Base-by-base conservation (phyloP, 1,140 invertebrate species). In the Melanaphis sacchari region DNA sequence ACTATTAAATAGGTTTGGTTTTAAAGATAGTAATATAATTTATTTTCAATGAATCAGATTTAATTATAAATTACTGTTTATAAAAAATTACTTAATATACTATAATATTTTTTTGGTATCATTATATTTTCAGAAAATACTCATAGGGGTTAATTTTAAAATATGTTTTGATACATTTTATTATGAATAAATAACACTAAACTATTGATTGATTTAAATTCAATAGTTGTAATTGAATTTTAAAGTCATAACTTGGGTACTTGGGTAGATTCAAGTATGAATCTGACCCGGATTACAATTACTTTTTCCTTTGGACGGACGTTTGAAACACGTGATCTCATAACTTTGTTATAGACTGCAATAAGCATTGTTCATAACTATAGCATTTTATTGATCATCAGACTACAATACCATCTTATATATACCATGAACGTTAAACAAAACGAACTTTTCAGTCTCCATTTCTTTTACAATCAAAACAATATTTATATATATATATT, bases 381-480 rank as follows among this genome's bases (percentile, higher is more conserved):
- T 90, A 90, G 26, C 24, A 59, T 90, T 54, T 90, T 90, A 90
- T 59, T 90, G 88, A 90, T 90, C 88, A 59, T 89, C 46, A 87
- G 31, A 46, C 41, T 87, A 38, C 49, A 52, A 89, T 89, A 89
- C 87, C 49, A 89, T 90, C 36, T 89, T 90, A 90, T 49, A 90
- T 49, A 88, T 41, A 40, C 38, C 26, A 90, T 31, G 21, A 3
- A 59, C 26, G 38, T 59, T 59, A 59, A 90, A 59, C 49, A 90
- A 90, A 59, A 90, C 49, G 88, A 38, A 59, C 88, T 26, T 90
- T 90, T 41, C n/a, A 36, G 52, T 36, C 46, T 49, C 41, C 88
- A 0, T 36, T 59, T 59, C 52, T 90, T 90, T 90, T 54, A 24
- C 31, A 89, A n/a, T 36, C 38, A 18, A 88, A 40, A 54, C 24